These are phyloP conservation scores for Loxodonta africana DNA, from an alignment of 2,113 vertebrate genomes.

Conservation along the genomic window DNA sequence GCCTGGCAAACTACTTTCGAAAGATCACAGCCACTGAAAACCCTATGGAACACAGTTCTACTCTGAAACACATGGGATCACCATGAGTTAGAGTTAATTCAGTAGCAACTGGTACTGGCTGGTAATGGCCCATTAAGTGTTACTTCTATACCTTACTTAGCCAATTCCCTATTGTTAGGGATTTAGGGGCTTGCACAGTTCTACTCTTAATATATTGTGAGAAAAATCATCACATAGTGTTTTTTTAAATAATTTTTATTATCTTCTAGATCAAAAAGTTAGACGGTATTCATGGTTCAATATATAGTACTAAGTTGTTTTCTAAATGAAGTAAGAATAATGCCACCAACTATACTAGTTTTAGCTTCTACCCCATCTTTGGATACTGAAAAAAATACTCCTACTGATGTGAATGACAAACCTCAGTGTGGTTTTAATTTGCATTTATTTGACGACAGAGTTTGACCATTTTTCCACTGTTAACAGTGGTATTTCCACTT, in stretches of 20 bases:
- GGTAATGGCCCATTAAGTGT: background rate
- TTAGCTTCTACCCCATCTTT: background rate
- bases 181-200: conserved; percentile 17
- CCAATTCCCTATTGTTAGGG: background rate
- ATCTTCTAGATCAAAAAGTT: background rate
- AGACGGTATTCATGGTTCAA: background rate
- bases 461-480: background rate
- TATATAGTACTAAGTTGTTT: background rate
- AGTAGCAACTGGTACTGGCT: background rate
- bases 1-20: background rate
- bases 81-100: background rate
- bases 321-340: background rate
- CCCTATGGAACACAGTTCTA: background rate
- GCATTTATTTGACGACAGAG: conserved; percentile 1
- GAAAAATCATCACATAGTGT: background rate
- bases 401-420: background rate
- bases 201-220: background rate
- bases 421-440: background rate
- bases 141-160: background rate
- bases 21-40: background rate
- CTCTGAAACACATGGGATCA: background rate
- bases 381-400: background rate
- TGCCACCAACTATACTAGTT: background rate
- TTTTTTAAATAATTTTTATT: conserved; percentile 16
- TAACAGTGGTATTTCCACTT: background rate